These are phyloP conservation scores for Sphaerodactylus townsendi DNA, from an alignment of 2,113 vertebrate genomes.

Conservation along the genomic window DNA sequence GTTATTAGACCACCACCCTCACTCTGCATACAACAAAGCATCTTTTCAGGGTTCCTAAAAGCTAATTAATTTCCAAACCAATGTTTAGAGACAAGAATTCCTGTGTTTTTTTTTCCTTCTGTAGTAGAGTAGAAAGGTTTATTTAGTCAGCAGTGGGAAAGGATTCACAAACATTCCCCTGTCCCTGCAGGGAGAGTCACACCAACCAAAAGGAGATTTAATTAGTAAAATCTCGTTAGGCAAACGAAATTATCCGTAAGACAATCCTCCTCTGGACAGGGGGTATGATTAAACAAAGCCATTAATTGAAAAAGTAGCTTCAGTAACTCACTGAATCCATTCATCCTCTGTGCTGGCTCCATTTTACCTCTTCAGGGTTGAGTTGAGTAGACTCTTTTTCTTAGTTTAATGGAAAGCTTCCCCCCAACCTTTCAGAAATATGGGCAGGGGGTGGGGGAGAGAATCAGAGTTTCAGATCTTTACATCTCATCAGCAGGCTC, in stretches of 20 bases:
- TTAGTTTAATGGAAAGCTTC: constrained; percentile 1
- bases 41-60: constrained; percentile 32
- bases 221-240: constrained; percentile 99
- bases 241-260: constrained; percentile 98
- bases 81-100: constrained; percentile 27
- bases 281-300: constrained; percentile 83
- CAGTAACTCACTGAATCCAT: constrained; percentile 62
- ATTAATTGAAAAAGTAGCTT: constrained; percentile 77
- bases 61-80: constrained; percentile 53
- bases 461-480: constrained; percentile 55
- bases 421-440: constrained; percentile 24
- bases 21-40: constrained; percentile 20
- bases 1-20: constrained; percentile 16
- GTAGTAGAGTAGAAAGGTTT: constrained; percentile 81
- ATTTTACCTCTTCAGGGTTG: constrained; percentile 46
- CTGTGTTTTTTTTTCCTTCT: background rate
- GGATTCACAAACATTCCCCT: constrained; percentile 82
- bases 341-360: constrained; percentile 43
- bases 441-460: background rate
- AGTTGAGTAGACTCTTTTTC: constrained; percentile 15
- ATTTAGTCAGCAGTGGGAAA: constrained; percentile 79
- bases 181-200: constrained; percentile 82
- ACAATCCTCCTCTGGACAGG: constrained; percentile 93
- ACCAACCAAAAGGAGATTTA: constrained; percentile 94
- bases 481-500: constrained; percentile 69